Evolutionary conservation across 2,888 invertebrate genomes (phyloP), one percentile per base, ranked within the genome.

Genomic region (Ommatoiulus sabulosus): DNA sequence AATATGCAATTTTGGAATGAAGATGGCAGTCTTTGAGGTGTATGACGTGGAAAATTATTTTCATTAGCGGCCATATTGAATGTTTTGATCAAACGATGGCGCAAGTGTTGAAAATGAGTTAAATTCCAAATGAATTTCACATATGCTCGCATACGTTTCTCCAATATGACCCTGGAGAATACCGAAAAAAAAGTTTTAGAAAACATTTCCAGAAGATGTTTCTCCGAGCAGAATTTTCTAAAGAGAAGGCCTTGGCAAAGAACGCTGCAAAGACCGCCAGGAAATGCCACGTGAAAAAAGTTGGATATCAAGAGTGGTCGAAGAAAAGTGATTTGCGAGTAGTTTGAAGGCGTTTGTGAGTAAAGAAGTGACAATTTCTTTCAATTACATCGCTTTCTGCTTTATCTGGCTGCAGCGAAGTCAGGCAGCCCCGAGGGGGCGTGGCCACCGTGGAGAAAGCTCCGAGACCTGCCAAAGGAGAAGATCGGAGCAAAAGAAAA

Each of bases 281-380:
- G 24, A 72, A 63, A 17, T 17, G 63, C 63, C 8, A 57, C 4
- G 57, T 0, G n/a, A 3, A 24, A 24, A 24, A 24, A 24, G 24
- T 24, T 7, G 8, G 63, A 4, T 24, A 72, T 72, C 72, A 72
- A 24, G 24, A 72, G 10, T 72, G 72, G 72, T 72, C 72, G 10
- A 72, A 72, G 72, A 72, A 72, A 72, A 72, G 72, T 72, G 72
- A 72, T 72, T 72, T 72, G 72, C 17, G 63, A 63, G 72, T 24
- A 10, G 24, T 72, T 72, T 20, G 72, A 72, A n/a, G 72, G 24
- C 72, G 72, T 72, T 72, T 72, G 72, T 72, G 24, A 72, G 72
- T 72, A 72, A 72, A 72, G 72, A 72, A 72, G 72, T 72, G 72
- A 72, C 72, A 72, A 72, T 72, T 72, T 72, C 72, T 24, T 72